Evolutionary conservation across 2,888 invertebrate species (phyloP), one percentile per base, ranked within the genome.

Genomic region (Candidula unifasciata): DNA sequence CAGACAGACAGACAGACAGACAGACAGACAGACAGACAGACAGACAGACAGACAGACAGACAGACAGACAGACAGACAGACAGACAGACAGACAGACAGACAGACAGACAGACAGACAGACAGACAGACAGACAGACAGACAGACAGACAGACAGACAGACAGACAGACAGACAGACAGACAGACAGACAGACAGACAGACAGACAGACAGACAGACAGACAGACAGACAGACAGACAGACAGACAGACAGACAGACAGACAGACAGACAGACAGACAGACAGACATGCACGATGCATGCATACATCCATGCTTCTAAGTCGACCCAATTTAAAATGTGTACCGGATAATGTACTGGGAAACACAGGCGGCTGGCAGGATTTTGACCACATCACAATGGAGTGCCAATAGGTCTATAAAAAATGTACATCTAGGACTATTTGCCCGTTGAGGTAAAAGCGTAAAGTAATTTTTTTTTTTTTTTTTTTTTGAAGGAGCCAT

Each of bases 21-120:
- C 44, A 69, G 54, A 69, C 30, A 69, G 52, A 68, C 27, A 69
- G 80, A 80, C 52, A 80, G 69, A 69, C 52, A 80, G 68, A 71
- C 52, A 69, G 71, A 80, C 44, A 69, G 54, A 80, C 37, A 69
- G 71, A 66, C n/a, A 80, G 44, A 80, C 35, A 80, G 80, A 80
- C 37, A 64, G 60, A 80, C 80, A 64, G 27, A 80, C 80, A 64
- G 60, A 77, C 57, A 54, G 68, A 79, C 35, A 60, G 33, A 79
- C 64, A 79, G 64, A 79, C 64, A 64, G 64, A 79, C 35, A 79
- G 64, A 79, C 35, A 66, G 64, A 66, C 35, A 79, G 68, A 68
- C 44, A 80, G 37, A 80, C 60, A 57, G 64, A 57, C 27, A 57
- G 64, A 57, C 57, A 64, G 60, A 79, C 60, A 79, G 60, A 64